Evolutionary conservation across 1,140 invertebrate species (phyloP).

Genomic region (Panagrolaimus sp.): DNA sequence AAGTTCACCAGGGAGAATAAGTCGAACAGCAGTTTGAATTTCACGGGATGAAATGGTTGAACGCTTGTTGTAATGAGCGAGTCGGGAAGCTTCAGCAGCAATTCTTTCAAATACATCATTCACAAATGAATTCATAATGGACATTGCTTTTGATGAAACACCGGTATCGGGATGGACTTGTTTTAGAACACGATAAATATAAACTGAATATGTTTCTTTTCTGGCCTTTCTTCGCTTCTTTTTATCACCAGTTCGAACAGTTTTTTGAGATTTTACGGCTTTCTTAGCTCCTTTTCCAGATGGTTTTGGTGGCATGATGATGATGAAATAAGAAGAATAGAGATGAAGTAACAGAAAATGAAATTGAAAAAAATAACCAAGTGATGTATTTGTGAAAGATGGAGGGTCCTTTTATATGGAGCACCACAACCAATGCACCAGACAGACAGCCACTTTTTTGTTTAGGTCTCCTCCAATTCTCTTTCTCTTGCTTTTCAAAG

Average conservation of each 20-base stretch:
- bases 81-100: conserved; percentile 56
- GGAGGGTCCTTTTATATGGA: not conserved
- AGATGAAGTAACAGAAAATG: not conserved
- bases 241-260: conserved; percentile 23
- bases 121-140: conserved; percentile 65
- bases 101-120: conserved; percentile 61
- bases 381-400: not conserved
- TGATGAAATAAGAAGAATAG: too few relatives aligned
- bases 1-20: conserved; percentile 66
- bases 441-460: not conserved
- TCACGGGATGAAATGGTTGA: conserved; percentile 64
- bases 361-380: too few relatives aligned
- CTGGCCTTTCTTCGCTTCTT: conserved; percentile 58
- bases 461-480: too few relatives aligned
- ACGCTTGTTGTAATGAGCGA: conserved; percentile 59
- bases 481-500: too few relatives aligned
- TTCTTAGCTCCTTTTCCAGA: conserved; percentile 44
- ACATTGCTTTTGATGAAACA: conserved; percentile 63
- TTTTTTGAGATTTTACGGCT: conserved; percentile 43
- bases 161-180: conserved; percentile 61
- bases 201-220: conserved; percentile 53
- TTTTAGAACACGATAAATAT: conserved; percentile 48
- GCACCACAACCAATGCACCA: not conserved
- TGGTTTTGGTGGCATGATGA: conserved; percentile 34
- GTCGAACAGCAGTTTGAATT: conserved; percentile 66